Evolutionary conservation across 2,797 vertebrate genomes (phyloP).

Genomic region (Gymnodraco acuticeps): DNA sequence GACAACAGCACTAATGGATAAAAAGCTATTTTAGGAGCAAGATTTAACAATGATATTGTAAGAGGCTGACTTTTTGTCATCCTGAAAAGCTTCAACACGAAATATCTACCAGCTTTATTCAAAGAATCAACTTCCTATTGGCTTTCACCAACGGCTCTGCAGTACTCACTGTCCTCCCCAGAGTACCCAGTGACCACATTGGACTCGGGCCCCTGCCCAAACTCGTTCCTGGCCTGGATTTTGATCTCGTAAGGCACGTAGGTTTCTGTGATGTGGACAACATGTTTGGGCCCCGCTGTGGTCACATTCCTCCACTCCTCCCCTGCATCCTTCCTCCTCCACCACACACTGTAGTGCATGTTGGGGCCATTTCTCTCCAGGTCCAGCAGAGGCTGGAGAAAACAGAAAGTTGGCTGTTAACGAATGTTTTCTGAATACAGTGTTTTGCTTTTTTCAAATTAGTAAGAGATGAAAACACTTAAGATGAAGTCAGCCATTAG

Average conservation of each 20-base stretch:
- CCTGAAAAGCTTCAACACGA: neutral
- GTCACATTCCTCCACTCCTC: conserved; percentile 91
- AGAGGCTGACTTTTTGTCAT: neutral
- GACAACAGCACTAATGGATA: neutral
- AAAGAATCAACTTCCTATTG: neutral
- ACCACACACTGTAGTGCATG: conserved; percentile 90
- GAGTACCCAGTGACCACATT: conserved; percentile 91
- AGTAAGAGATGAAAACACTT: neutral
- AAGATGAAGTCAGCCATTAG: too few species aligned
- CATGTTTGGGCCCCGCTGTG: conserved; percentile 81
- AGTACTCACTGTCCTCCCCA: conserved; percentile 94
- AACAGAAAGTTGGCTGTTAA: neutral
- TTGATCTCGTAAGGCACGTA: conserved; percentile 95
- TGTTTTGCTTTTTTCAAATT: neutral
- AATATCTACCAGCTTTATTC: neutral
- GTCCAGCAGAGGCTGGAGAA: conserved; percentile 81
- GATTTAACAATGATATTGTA: neutral
- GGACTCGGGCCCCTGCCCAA: conserved; percentile 90
- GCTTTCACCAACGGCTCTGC: neutral
- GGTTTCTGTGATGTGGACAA: conserved; percentile 89
- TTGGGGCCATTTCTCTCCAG: conserved; percentile 93
- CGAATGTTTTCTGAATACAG: neutral
- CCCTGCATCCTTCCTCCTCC: conserved; percentile 86
- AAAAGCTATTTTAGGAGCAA: neutral
- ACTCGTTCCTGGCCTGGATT: conserved; percentile 93